Percentiles rank a stretch among this genome's conserved stretches.
phyloP scores from a whole-genome alignment of 1,140 invertebrate species.

The Chymomyza costata region DNA sequence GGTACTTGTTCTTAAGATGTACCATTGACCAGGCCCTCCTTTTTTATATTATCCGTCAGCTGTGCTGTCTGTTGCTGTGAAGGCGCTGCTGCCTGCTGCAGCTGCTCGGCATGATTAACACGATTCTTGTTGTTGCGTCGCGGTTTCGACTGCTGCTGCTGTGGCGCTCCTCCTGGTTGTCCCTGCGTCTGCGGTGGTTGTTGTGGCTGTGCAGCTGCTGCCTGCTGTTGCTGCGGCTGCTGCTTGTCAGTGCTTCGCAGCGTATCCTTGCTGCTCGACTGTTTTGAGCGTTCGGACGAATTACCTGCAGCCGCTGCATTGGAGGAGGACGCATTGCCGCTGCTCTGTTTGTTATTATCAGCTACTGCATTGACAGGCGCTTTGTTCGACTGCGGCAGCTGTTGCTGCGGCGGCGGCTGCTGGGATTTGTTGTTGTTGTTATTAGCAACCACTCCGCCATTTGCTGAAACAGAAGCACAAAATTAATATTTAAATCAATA shows the following conservation, averaged over 20 bases:
- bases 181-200: slow-evolving; percentile 1
- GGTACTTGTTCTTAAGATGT: slow-evolving; percentile 57
- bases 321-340: slow-evolving; percentile 56
- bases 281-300: slow-evolving; percentile 30
- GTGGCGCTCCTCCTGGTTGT: slow-evolving; percentile 26
- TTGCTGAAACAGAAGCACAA: slow-evolving; percentile 35
- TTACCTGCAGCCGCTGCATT: slow-evolving; percentile 33
- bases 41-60: slow-evolving; percentile 54
- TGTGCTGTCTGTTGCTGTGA: slow-evolving; percentile 23
- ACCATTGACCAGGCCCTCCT: slow-evolving; percentile 69
- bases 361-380: slow-evolving; percentile 37
- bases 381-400: slow-evolving; percentile 38
- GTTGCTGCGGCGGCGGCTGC: slow-evolving; percentile 42
- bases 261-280: slow-evolving; percentile 43
- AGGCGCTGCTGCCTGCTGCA: slow-evolving; percentile 37
- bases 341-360: slow-evolving; percentile 63
- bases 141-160: slow-evolving; percentile 58
- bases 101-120: slow-evolving; percentile 55
- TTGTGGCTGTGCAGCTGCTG: not conserved
- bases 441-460: slow-evolving; percentile 63
- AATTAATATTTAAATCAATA: slow-evolving; percentile 6
- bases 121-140: slow-evolving; percentile 68
- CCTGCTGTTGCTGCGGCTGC: slow-evolving; percentile 21
- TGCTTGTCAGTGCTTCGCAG: slow-evolving; percentile 36
- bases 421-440: slow-evolving; percentile 54